Conservation (phyloP, 2,797 vertebrate species). For the Galago senegalensis region DNA sequence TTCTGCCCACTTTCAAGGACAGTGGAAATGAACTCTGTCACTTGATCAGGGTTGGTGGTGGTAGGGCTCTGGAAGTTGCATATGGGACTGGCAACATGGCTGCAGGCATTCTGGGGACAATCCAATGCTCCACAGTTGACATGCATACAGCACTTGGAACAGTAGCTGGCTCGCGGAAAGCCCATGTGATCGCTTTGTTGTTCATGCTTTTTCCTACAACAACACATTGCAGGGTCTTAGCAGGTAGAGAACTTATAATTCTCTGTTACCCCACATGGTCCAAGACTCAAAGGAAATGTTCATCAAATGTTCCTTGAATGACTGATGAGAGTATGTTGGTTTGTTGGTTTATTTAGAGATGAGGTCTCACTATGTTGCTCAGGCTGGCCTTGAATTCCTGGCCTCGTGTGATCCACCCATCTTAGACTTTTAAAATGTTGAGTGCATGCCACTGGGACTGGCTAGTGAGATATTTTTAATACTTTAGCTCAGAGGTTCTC, state of each 20-base stretch:
- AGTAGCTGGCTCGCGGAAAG: background rate
- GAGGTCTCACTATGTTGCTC: background rate
- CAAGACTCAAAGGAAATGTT: background rate
- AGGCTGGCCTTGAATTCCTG: background rate
- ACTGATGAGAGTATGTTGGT: background rate
- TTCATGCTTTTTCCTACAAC: background rate
- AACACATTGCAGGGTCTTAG: background rate
- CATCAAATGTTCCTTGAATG: background rate
- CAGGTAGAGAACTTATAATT: background rate
- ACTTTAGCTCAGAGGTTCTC: background rate
- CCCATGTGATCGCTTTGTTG: background rate
- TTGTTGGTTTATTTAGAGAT: background rate
- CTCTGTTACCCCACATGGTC: background rate
- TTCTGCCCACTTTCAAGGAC: background rate
- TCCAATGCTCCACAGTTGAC: background rate
- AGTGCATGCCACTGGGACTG: background rate
- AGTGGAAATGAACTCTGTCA: background rate
- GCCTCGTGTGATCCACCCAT: background rate
- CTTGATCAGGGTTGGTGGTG: background rate
- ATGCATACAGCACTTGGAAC: background rate
- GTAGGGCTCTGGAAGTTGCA: background rate
- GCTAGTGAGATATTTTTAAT: background rate
- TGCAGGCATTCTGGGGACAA: background rate
- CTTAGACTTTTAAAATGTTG: background rate
- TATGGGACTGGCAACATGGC: background rate